Conservation (phyloP, 2,888 invertebrate species). For the Uropetala carovei region DNA sequence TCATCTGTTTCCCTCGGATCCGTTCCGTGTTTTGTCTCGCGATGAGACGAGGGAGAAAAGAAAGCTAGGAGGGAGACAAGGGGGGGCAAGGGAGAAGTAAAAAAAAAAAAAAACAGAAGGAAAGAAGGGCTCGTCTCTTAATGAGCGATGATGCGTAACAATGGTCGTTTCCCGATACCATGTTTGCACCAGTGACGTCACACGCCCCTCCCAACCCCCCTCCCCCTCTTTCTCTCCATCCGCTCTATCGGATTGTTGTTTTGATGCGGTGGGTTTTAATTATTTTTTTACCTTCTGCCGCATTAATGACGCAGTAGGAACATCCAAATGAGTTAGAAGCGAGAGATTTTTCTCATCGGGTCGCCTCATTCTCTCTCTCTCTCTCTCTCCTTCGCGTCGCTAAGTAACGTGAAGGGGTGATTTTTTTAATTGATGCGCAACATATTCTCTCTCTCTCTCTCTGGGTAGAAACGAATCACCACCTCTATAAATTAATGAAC, state of each 20-base stretch:
- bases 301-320: conserved; percentile 49
- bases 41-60: not conserved
- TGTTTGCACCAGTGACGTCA: conserved; percentile 6
- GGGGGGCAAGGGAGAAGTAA: not conserved
- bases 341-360: not conserved
- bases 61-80: not conserved
- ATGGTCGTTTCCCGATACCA: conserved; percentile 12
- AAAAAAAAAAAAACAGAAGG: conserved; percentile 30
- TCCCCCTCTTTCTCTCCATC: not conserved
- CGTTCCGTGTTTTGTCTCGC: not conserved
- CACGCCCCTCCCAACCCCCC: not conserved
- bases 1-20: not conserved
- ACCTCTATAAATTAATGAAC: not conserved
- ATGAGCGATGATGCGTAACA: conserved; percentile 37
- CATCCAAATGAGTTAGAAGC: not conserved
- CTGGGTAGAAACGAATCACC: no score
- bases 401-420: not conserved
- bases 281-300: not conserved
- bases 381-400: not conserved
- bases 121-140: not conserved
- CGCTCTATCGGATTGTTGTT: not conserved
- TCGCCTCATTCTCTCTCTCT: no score
- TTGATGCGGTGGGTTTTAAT: not conserved
- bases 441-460: no score
- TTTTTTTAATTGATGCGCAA: not conserved